These are phyloP conservation scores for Blomia tropicalis DNA, from an alignment of 2,888 invertebrate species.

Conservation along the genomic window DNA sequence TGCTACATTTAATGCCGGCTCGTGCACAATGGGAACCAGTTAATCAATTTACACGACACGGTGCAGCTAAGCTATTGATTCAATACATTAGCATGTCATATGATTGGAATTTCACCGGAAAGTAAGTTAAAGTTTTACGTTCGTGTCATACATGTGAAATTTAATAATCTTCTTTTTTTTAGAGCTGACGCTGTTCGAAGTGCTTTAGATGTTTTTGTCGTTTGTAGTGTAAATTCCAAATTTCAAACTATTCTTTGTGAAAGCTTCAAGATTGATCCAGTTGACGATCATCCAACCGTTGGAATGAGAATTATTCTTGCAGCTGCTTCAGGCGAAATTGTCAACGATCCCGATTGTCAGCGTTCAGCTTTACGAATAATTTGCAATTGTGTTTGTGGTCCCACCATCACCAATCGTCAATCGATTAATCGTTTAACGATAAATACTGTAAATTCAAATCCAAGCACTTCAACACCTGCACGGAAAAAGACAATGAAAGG, in stretches of 20 bases:
- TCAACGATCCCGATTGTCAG: constrained; percentile 65
- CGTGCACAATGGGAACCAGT: constrained; percentile 73
- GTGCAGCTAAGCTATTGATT: constrained; percentile 55
- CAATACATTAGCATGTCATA: constrained; percentile 73
- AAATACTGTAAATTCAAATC: too few relatives aligned
- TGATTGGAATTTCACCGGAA: constrained; percentile 78
- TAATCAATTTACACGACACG: constrained; percentile 64
- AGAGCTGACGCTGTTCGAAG: constrained; percentile 51
- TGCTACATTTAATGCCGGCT: constrained; percentile 58
- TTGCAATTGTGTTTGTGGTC: constrained; percentile 84
- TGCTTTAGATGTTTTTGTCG: constrained; percentile 66
- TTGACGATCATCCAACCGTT: constrained; percentile 59
- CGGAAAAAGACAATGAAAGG: constrained; percentile 34
- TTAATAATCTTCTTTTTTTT: background rate
- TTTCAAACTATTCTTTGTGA: constrained; percentile 43
- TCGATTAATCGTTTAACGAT: constrained; percentile 32
- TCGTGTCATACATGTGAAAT: background rate
- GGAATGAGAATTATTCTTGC: constrained; percentile 56
- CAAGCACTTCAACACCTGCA: too few relatives aligned
- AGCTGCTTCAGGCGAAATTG: constrained; percentile 77
- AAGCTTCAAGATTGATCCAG: constrained; percentile 32
- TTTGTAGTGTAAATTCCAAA: constrained; percentile 73
- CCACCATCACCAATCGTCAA: constrained; percentile 44
- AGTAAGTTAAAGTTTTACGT: constrained; percentile 32
- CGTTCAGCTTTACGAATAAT: constrained; percentile 74